Conservation (phyloP, 2,797 vertebrate genomes). For the Sebastiscus albofasciatus region DNA sequence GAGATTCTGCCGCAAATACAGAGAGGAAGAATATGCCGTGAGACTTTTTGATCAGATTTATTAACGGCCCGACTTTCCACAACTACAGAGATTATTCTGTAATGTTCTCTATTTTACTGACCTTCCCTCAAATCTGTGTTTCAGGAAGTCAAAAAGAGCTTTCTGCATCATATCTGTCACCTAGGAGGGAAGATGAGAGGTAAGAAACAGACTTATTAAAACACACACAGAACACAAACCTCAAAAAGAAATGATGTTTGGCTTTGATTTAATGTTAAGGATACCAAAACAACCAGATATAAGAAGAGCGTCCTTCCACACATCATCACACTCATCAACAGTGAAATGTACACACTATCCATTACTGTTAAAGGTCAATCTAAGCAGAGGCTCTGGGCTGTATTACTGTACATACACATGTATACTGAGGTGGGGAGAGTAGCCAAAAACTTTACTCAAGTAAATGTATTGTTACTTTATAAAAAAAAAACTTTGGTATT, state of each 20-base stretch:
- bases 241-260: not conserved
- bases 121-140: slow-evolving; percentile 97
- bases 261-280: not conserved
- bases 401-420: not conserved
- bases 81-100: not conserved
- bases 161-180: slow-evolving; percentile 99
- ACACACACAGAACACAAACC: not conserved
- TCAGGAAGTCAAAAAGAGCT: slow-evolving; percentile 97
- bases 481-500: not conserved
- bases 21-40: not conserved
- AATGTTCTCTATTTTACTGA: slow-evolving; percentile 67
- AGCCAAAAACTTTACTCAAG: not conserved
- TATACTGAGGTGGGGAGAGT: not conserved
- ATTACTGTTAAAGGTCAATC: not conserved
- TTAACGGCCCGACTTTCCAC: not conserved
- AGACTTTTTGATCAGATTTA: not conserved
- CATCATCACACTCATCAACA: not conserved
- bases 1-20: slow-evolving; percentile 86
- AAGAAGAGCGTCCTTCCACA: not conserved
- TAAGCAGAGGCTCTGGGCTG: not conserved
- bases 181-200: slow-evolving; percentile 63
- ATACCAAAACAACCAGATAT: not conserved
- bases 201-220: not conserved
- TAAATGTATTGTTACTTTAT: not conserved
- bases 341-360: not conserved